Conservation (phyloP, 92 coral and sea anemone species). For the Siderastrea siderea region DNA sequence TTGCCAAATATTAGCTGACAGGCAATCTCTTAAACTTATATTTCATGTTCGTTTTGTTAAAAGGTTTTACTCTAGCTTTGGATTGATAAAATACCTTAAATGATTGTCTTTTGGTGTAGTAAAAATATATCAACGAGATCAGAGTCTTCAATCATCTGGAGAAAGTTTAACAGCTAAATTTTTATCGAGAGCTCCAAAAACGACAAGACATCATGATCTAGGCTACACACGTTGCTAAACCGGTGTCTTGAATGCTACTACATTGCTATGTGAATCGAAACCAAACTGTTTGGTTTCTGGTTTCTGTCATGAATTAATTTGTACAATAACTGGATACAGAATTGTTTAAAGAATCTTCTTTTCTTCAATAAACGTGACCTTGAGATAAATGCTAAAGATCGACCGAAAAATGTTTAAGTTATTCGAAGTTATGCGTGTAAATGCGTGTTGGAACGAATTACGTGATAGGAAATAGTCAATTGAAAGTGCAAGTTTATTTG, state of each 20-base stretch:
- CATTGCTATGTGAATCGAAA: not conserved
- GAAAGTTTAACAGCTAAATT: not conserved
- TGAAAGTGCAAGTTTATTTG: slow-evolving; percentile 31
- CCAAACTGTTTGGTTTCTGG: not conserved
- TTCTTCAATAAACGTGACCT: not conserved
- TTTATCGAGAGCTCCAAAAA: no score
- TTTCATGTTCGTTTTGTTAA: slow-evolving; percentile 3
- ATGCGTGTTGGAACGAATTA: not conserved
- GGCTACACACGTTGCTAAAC: not conserved
- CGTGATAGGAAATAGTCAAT: not conserved
- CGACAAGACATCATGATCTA: no score
- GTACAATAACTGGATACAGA: not conserved
- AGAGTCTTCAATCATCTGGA: not conserved
- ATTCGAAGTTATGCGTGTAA: not conserved
- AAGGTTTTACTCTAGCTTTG: not conserved
- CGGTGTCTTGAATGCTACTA: not conserved
- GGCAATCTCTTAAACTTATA: not conserved
- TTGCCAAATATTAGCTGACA: not conserved
- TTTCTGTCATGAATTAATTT: not conserved
- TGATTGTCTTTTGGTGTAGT: not conserved
- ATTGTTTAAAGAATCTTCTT: not conserved
- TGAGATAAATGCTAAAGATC: not conserved
- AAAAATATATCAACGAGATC: not conserved
- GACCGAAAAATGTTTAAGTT: not conserved
- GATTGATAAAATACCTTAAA: not conserved